Evolutionary conservation across 2,797 vertebrate genomes (phyloP), one percentile per base, ranked within the genome.

Genomic region (Chloroceryle inda): DNA sequence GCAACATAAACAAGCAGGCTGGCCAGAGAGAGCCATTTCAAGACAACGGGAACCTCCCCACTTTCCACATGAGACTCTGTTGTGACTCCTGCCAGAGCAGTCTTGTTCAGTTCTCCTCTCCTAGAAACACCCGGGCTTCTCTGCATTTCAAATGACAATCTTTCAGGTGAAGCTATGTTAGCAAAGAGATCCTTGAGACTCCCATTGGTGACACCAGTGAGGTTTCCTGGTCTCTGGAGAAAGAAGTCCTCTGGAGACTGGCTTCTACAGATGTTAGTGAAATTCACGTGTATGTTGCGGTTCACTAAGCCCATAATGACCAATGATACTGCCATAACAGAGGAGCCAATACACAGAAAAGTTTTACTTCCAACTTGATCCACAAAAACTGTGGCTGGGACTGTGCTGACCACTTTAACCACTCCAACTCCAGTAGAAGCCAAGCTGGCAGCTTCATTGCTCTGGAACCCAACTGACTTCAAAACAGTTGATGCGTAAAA

Each of bases 401-500:
- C 97, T 40, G 99, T 99, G 94, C 98, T 98, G 5, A 98, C 86
- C 24, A 99, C 99, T 97, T 99, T 99, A 86, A 99, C 98, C 15
- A 99, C 98, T 24, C 99, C 99, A 20, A 99, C 98, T 20, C 99
- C 99, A 0, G 99, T 99, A 85, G 99, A 99, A 67, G 99, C 99
- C 63, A 99, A 96, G 42, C 99, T 99, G 5, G 99, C 99, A 6
- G 99, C 99, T 72, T 99, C 98, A 2, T 99, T 99, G 71, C 99
- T 99, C 93, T 99, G 97, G 96, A 99, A 99, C 45, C 99, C 99
- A 74, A 99, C 99, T 1, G 99, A 99, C 84, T 98, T 99, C 91
- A 99, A 98, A 71, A 99, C 98, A 8, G 99, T 99, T 0, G 99
- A 99, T 20, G 99, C 99, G 19, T 99, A 99, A 91, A 99, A 99